phyloP scores from a whole-genome alignment of 2,113 vertebrate species.

The Phasianus colchicus region DNA sequence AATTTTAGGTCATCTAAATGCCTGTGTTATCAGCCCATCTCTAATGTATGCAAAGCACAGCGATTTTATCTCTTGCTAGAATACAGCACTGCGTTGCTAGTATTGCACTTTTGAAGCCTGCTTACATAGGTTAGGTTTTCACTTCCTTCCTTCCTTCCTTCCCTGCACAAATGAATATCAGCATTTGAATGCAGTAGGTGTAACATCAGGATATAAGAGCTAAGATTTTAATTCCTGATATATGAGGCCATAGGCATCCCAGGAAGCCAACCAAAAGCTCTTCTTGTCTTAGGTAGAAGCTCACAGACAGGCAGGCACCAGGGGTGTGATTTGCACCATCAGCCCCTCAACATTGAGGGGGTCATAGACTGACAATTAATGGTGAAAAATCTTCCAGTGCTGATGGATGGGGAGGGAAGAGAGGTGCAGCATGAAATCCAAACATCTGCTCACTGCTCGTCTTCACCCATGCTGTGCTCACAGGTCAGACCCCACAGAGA shows the following conservation, averaged over 20 bases:
- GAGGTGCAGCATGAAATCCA: not conserved
- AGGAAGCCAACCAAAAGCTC: not conserved
- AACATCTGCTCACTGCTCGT: not conserved
- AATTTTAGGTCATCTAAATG: not conserved
- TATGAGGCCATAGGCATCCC: fast-evolving
- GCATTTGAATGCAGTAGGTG: not conserved
- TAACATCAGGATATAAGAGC: not conserved
- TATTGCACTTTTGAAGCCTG: not conserved
- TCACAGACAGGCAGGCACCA: not conserved
- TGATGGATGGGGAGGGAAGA: not conserved
- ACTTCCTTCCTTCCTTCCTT: not conserved
- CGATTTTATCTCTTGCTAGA: slow-evolving; percentile 1
- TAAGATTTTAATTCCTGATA: not conserved
- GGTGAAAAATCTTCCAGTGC: not conserved
- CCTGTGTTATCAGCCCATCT: not conserved
- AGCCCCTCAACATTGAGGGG: not conserved
- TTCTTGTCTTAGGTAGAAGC: not conserved
- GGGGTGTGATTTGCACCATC: not conserved
- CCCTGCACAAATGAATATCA: not conserved
- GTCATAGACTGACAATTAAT: not conserved
- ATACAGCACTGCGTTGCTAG: not conserved
- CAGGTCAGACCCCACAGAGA: not conserved
- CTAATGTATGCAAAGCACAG: not conserved
- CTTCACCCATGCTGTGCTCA: not conserved
- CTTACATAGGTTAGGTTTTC: not conserved